Conservation (phyloP, 2,888 invertebrate species). For the Neoitamus cyanurus region DNA sequence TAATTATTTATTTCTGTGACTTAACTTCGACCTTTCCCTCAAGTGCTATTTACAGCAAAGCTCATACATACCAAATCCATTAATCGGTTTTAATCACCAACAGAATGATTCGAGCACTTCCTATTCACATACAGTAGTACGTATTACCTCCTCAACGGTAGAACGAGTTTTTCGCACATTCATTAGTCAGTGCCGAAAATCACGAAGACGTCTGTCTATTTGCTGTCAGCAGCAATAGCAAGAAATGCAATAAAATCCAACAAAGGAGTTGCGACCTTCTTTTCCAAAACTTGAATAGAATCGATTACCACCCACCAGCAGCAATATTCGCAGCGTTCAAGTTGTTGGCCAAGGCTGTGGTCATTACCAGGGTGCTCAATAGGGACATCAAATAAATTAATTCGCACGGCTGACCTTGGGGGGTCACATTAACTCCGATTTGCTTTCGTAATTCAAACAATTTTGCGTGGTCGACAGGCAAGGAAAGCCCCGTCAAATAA, state of each 20-base stretch:
- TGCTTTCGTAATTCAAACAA: background rate
- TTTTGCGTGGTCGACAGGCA: background rate
- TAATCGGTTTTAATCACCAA: background rate
- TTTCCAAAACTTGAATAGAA: conserved; percentile 6
- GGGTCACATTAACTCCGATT: background rate
- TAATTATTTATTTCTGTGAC: background rate
- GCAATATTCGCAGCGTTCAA: background rate
- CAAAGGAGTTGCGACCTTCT: background rate
- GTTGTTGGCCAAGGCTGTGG: conserved; percentile 1
- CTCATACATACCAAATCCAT: background rate
- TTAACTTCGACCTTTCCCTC: background rate
- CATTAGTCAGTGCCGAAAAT: background rate
- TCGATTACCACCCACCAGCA: conserved; percentile 17
- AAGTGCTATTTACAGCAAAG: background rate
- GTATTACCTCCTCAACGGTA: background rate
- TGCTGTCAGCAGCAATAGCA: background rate
- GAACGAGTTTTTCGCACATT: background rate
- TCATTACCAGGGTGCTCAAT: conserved; percentile 19
- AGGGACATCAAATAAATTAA: background rate
- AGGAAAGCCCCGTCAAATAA: background rate
- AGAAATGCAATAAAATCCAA: conserved; percentile 4
- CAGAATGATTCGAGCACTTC: background rate
- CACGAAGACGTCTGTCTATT: background rate
- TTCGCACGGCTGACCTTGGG: background rate
- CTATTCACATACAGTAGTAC: background rate